phyloP scores from a whole-genome alignment of 1,140 invertebrate species.

The Drosophila grimshawi region DNA sequence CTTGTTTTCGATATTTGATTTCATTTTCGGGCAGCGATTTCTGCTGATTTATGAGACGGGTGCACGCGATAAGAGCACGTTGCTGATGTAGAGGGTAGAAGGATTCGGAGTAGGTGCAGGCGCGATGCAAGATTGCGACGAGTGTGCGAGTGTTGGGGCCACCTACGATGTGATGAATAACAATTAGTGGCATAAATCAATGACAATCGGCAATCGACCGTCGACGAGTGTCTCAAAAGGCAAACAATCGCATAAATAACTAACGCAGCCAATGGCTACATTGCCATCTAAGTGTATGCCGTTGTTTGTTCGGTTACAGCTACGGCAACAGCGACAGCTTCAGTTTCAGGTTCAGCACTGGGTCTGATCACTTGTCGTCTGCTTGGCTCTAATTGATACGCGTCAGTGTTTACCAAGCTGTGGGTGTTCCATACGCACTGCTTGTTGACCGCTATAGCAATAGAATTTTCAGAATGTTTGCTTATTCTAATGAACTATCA shows the following conservation, averaged over 20 bases:
- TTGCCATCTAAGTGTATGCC: conserved; percentile 10
- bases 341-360: background rate
- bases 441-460: conserved; percentile 68
- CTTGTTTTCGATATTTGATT: conserved; percentile 40
- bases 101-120: conserved; percentile 11
- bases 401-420: conserved; percentile 75
- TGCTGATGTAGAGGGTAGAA: background rate
- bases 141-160: conserved; percentile 26
- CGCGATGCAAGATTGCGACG: background rate
- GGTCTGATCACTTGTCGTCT: conserved; percentile 52
- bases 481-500: conserved; percentile 72
- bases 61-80: conserved; percentile 72
- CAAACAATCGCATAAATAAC: conserved; percentile 74
- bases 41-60: conserved; percentile 63
- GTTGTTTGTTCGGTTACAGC: background rate
- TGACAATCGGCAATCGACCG: conserved; percentile 56
- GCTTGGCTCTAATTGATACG: conserved; percentile 73
- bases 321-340: background rate
- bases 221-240: conserved; percentile 49
- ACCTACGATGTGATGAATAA: conserved; percentile 76
- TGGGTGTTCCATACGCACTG: conserved; percentile 72
- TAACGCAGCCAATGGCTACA: conserved; percentile 33
- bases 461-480: conserved; percentile 55
- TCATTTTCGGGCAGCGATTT: conserved; percentile 7
- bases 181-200: conserved; percentile 80